A percentile compares a stretch with the other conserved stretches of the same genome.
Evolutionary conservation across 2,113 vertebrate genomes (phyloP).

Genomic region (Manacus vitellinus): DNA sequence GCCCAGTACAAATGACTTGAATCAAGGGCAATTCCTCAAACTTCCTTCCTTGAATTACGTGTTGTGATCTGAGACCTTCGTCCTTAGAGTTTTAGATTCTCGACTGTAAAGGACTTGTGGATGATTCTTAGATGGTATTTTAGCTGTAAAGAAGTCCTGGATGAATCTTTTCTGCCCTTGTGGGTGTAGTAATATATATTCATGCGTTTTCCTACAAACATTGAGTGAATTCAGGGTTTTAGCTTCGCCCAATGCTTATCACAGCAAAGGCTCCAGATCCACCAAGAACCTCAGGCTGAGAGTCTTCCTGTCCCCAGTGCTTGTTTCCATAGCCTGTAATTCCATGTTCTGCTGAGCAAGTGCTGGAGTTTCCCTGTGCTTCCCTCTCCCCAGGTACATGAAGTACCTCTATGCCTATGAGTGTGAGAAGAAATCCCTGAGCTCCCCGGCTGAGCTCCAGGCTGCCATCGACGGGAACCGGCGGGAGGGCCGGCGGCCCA

Average conservation of each 20-base stretch:
- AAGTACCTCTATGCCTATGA: constrained; percentile 98
- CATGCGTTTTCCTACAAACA: rapidly evolving
- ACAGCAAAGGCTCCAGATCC: rapidly evolving
- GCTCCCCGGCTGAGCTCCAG: constrained; percentile 93
- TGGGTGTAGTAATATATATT: too few species aligned
- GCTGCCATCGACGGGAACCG: constrained; percentile 95
- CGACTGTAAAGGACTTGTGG: not conserved
- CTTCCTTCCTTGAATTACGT: not conserved
- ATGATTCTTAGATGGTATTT: not conserved
- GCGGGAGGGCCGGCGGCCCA: constrained; percentile 91
- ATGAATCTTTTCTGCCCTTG: too few species aligned
- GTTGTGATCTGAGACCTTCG: not conserved
- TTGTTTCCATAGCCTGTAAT: not conserved
- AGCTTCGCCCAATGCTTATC: not conserved
- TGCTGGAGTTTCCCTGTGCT: not conserved
- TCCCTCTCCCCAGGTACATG: constrained; percentile 79
- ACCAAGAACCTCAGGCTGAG: not conserved
- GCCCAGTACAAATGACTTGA: not conserved
- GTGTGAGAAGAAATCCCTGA: constrained; percentile 95
- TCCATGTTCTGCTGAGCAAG: not conserved
- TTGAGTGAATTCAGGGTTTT: rapidly evolving
- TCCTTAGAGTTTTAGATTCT: not conserved
- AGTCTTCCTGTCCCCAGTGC: not conserved
- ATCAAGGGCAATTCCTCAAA: not conserved
- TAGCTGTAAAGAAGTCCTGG: not conserved